Evolutionary conservation across 2,113 vertebrate species (phyloP).

Genomic region (Limnothrissa miodon): DNA sequence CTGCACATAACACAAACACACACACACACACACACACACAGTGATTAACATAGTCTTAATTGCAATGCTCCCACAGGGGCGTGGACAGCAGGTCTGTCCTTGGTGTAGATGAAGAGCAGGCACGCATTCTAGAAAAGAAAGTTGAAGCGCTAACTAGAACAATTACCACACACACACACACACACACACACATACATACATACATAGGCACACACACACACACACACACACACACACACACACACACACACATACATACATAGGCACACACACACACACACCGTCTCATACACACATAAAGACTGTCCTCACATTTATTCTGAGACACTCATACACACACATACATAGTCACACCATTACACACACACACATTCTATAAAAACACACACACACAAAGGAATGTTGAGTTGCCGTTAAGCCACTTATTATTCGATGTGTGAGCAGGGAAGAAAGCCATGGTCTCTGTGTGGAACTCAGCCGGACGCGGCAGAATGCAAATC

Average conservation of each 20-base stretch:
- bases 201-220: background rate
- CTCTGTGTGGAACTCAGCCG: background rate
- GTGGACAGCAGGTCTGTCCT: background rate
- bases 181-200: background rate
- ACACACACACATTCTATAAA: background rate
- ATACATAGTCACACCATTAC: too few species aligned
- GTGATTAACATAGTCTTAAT: constrained; percentile 4
- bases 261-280: background rate
- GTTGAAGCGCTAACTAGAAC: background rate
- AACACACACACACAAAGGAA: background rate
- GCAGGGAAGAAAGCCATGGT: background rate
- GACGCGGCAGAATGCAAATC: background rate
- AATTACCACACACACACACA: background rate
- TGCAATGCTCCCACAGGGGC: background rate
- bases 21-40: background rate
- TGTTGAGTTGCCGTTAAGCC: background rate
- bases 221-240: background rate
- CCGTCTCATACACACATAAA: background rate
- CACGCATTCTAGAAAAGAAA: background rate
- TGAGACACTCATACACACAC: background rate
- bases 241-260: background rate
- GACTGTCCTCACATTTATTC: background rate
- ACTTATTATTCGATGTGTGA: background rate
- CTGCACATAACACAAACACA: background rate
- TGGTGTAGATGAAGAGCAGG: background rate